Base-by-base conservation (phyloP, 2,113 vertebrate species). In the Mugil cephalus region DNA sequence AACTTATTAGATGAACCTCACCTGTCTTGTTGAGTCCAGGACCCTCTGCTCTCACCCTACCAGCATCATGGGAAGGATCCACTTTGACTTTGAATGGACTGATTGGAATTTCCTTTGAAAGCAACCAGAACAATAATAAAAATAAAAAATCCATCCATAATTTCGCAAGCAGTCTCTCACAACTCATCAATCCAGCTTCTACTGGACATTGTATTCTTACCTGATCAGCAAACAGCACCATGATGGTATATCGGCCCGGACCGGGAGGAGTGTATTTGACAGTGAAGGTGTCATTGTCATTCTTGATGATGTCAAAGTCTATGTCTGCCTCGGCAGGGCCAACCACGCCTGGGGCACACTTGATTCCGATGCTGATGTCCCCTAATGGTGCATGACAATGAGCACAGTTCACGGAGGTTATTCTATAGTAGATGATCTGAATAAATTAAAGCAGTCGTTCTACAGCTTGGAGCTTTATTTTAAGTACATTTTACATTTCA, bases 221-320 rank as follows among this genome's bases (percentile, higher is more conserved):
- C 96, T 98, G 95, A 72, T 96, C 96, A 85, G 96, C 97, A 13
- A 99, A 99, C 47, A 99, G 91, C 88, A 98, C 97, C 97, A 98
- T 98, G 91, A 98, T 96, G 86, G 97, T 98, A 78, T 98, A 98
- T 53, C 88, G 93, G 38, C 97, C 97, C 0, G 96, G 85, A 0
- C 94, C 95, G 0, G 96, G 97, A 0, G 97, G 95, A 0, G 94
- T 97, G 93, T 99, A 99, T 86, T 98, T 98, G 83, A 99, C 97
- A 0, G 97, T 99, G 92, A 99, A 99, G 67, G 97, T 99, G 89
- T 99, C 97, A 0, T 99, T 99, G 93, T 98, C 97, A 1, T 99
- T 99, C 92, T 97, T 97, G 86, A 98, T 99, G 85, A 99, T 98
- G 92, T 99, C 97, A 1, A 98, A 99, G 84, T 99, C 97, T 0